A percentile compares a stretch with the other conserved stretches of the same genome.
Conservation (phyloP, 2,888 invertebrate species). For the Diploptera punctata region DNA sequence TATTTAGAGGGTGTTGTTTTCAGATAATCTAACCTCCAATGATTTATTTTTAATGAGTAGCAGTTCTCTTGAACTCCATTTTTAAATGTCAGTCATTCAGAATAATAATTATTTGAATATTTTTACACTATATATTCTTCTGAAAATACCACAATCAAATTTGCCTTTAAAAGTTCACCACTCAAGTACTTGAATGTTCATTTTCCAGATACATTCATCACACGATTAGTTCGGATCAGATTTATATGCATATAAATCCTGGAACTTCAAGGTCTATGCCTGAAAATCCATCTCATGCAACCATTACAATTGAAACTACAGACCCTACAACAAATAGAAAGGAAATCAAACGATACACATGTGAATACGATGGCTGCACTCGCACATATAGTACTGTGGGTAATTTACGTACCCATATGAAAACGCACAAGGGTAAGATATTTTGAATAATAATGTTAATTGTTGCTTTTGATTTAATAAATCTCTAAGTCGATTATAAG, state of each 20-base stretch:
- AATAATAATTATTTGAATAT: too few species aligned
- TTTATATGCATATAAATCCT: conserved; percentile 73
- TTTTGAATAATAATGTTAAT: too few species aligned
- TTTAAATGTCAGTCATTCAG: too few species aligned
- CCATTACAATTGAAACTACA: conserved; percentile 69
- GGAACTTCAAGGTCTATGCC: conserved; percentile 68
- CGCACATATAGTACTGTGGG: conserved; percentile 93
- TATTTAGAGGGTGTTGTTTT: too few species aligned
- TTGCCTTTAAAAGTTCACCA: too few species aligned
- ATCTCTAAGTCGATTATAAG: too few species aligned
- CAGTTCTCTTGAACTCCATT: too few species aligned
- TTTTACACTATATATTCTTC: too few species aligned
- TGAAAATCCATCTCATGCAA: conserved; percentile 71
- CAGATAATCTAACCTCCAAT: too few species aligned
- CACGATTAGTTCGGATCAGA: conserved; percentile 71
- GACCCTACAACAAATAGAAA: conserved; percentile 64
- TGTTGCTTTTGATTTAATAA: too few species aligned
- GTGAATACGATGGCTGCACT: conserved; percentile 87
- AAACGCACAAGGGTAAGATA: conserved; percentile 89
- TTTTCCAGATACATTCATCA: conserved; percentile 70
- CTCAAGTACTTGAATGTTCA: conserved; percentile 14
- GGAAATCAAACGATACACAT: conserved; percentile 75
- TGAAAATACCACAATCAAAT: too few species aligned
- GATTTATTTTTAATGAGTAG: too few species aligned
- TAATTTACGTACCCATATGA: conserved; percentile 93